These are phyloP conservation scores for Parazoanthus swiftii DNA, from an alignment of 92 coral and sea anemone species.

Conservation along the genomic window DNA sequence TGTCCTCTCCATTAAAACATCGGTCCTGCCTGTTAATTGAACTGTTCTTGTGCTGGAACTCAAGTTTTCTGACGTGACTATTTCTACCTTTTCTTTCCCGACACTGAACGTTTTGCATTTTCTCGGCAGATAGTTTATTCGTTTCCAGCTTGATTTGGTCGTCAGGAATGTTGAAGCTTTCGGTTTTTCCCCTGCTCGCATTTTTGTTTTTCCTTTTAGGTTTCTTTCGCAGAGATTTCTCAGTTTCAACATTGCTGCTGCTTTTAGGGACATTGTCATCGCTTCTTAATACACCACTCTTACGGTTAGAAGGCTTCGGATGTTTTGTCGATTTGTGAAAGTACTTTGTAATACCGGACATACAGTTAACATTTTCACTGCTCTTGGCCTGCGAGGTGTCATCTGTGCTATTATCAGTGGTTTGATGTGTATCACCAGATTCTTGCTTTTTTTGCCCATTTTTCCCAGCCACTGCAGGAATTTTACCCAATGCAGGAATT, in stretches of 20 bases:
- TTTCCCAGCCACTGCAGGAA: not conserved
- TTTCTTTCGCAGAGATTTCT: not conserved
- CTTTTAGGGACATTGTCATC: not conserved
- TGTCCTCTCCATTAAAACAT: not conserved
- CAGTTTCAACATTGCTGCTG: not conserved
- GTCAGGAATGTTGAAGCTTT: not conserved
- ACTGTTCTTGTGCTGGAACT: constrained; percentile 50
- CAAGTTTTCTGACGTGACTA: constrained; percentile 63
- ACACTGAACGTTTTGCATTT: constrained; percentile 40
- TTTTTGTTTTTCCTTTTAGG: not conserved
- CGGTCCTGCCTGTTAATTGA: constrained; percentile 3
- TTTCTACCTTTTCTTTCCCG: not conserved
- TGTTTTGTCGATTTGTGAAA: constrained; percentile 58
- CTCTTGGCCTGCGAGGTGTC: not conserved
- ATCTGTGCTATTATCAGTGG: not conserved
- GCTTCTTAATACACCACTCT: not conserved
- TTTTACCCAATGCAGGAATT: not conserved
- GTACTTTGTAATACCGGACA: constrained; percentile 74
- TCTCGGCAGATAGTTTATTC: constrained; percentile 16
- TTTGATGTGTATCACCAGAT: not conserved
- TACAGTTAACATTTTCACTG: constrained; percentile 38
- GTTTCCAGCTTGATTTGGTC: not conserved
- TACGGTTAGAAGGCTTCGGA: not conserved
- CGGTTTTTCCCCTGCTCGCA: not conserved
- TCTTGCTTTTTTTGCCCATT: not conserved